Base-by-base conservation (phyloP, 2,797 vertebrate species). In the Tiaroga cobitis region DNA sequence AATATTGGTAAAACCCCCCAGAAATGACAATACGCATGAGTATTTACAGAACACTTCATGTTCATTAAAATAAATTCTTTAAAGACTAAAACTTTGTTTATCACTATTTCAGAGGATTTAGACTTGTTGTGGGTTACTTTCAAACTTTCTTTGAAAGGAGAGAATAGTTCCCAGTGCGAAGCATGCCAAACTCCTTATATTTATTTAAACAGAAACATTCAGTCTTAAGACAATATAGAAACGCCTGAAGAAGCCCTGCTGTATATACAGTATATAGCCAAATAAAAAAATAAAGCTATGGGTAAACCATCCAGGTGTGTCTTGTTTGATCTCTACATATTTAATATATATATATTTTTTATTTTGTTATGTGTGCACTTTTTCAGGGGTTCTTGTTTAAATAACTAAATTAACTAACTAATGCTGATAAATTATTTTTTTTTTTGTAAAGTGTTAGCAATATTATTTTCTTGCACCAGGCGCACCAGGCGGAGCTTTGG, bases 181-280 rank as follows among this genome's bases (percentile, higher is more conserved):
- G 11, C 7, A 16, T 59, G 51, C 51, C 51, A 77, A 37, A 77
- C 26, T 9, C 32, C 54, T 41, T 59, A 39, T 59, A 26, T 39
- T 59, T 77, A 77, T 77, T 77, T 77, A 26, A 59, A 77, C 51
- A 26, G 75, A 34, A 77, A 59, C 54, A 77, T 39, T 76, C 51
- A 59, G 51, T 15, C 18, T 15, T 5, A 8, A 59, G 21, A 77
- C 34, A 39, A 77, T 26, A 39, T 39, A 37, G 59, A 56, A 77
- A 37, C 13, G 51, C 11, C 74, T 16, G 34, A 56, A n/a, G 7
- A 43, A 43, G 43, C 21, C 6, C 11, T 72, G 46, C 29, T 75
- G 29, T 77, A 8, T 37, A 24, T 75, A n/a, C 13, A 70, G 56
- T 15, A 16, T 34, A 21, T 10, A 68, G 19, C n/a, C 11, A 34